Percentiles rank a stretch among this genome's conserved stretches.
These are phyloP conservation scores for Mionectes olivaceus DNA, from an alignment of 2,797 vertebrate genomes.

Conservation along the genomic window DNA sequence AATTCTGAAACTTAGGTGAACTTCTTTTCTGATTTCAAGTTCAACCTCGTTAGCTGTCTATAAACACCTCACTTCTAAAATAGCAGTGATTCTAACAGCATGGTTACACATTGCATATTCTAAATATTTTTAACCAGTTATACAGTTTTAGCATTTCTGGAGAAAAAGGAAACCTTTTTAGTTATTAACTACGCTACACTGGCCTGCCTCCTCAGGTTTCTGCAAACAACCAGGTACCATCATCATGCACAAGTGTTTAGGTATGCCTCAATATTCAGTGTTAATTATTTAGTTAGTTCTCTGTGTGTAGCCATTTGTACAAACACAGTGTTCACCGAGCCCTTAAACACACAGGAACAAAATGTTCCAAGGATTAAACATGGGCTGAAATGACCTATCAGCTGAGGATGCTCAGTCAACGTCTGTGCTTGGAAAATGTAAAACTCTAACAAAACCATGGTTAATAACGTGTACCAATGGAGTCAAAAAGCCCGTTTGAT, in stretches of 20 bases:
- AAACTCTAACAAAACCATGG: background rate
- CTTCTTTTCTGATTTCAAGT: background rate
- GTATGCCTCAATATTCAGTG: background rate
- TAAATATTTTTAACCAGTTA: background rate
- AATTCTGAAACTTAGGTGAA: background rate
- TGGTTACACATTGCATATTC: background rate
- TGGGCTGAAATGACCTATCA: background rate
- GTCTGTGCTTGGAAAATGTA: background rate
- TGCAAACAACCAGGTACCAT: background rate
- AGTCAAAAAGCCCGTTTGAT: background rate
- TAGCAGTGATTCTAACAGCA: background rate
- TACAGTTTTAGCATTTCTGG: background rate
- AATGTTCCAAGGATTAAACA: background rate
- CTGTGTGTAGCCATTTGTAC: background rate
- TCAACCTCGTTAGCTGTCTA: background rate
- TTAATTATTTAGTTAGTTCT: constrained; percentile 15
- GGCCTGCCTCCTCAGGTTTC: background rate
- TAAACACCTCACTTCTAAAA: background rate
- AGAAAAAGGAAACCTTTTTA: background rate
- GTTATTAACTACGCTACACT: background rate
- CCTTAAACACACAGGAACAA: constrained; percentile 12
- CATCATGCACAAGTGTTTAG: background rate
- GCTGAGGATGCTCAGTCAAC: background rate
- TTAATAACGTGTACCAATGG: background rate
- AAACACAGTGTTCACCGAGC: background rate